Evolutionary conservation across 2,113 vertebrate species (phyloP).

Genomic region (Leiothrix lutea): DNA sequence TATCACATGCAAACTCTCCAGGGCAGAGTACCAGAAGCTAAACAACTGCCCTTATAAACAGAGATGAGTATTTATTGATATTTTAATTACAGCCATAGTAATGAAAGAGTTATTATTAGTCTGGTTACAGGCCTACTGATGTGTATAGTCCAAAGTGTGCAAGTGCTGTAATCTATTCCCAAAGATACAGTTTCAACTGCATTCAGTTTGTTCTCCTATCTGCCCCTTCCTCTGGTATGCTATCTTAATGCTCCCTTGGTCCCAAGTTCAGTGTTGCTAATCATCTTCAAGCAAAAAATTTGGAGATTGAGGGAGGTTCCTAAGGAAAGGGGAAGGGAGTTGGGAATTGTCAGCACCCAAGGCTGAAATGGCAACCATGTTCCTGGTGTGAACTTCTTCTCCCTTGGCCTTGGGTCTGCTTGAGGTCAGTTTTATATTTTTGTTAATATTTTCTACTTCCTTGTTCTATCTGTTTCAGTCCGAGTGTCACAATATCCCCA

Average conservation of each 20-base stretch:
- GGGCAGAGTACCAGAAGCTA: neutral
- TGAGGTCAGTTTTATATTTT: neutral
- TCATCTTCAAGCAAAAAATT: neutral
- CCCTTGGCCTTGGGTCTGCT: neutral
- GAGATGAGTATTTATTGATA: neutral
- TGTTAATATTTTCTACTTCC: neutral
- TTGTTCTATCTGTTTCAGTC: neutral
- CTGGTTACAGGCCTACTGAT: neutral
- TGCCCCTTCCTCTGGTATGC: neutral
- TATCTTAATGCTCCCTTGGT: neutral
- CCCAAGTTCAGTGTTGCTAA: neutral
- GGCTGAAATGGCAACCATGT: neutral
- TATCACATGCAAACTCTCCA: neutral
- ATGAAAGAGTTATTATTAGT: neutral
- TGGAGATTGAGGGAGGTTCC: neutral
- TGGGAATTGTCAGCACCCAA: neutral
- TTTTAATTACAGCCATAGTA: neutral
- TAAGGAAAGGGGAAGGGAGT: neutral
- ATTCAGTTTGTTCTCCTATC: neutral
- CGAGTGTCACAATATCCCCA: accelerated
- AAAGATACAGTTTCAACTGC: neutral
- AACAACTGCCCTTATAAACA: neutral
- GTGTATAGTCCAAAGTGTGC: neutral
- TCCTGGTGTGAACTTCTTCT: neutral
- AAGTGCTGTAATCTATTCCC: neutral